Conservation (phyloP, 2,113 vertebrate species). For the Mesembrinibis cayennensis region DNA sequence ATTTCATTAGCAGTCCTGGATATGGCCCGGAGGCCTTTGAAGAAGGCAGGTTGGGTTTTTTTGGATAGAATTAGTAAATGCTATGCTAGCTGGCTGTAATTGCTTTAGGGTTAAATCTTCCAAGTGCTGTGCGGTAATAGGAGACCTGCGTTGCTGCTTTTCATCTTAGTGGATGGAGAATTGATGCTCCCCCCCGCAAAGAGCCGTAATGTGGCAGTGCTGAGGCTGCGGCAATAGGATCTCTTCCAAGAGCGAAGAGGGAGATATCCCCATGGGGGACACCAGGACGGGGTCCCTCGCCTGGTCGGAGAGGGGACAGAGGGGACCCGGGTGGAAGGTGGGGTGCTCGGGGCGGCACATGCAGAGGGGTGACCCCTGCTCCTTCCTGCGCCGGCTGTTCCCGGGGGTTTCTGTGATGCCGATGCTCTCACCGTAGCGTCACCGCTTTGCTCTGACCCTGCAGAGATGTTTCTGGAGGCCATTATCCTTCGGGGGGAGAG, state of each 20-base stretch:
- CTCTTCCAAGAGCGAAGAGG: background rate
- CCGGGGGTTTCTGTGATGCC: background rate
- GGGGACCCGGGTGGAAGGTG: accelerated
- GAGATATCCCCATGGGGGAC: background rate
- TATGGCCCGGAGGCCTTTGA: background rate
- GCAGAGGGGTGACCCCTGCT: background rate
- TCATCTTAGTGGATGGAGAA: background rate
- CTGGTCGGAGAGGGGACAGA: background rate
- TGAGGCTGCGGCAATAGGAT: background rate
- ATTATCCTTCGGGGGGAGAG: accelerated
- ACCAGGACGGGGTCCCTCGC: accelerated
- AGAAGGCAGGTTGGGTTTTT: background rate
- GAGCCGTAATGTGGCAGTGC: accelerated
- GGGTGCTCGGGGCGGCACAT: background rate
- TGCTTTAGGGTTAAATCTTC: background rate
- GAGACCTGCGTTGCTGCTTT: background rate
- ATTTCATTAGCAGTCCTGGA: background rate
- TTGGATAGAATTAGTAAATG: background rate
- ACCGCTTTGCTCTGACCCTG: background rate
- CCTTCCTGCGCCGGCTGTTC: background rate
- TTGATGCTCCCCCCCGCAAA: accelerated
- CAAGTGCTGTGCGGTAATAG: accelerated
- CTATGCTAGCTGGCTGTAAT: background rate
- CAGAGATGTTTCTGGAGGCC: accelerated
- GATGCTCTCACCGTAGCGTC: background rate